Evolutionary conservation across 2,113 vertebrate species (phyloP), one percentile per base, ranked within the genome.

Genomic region (Noturus placidus): DNA sequence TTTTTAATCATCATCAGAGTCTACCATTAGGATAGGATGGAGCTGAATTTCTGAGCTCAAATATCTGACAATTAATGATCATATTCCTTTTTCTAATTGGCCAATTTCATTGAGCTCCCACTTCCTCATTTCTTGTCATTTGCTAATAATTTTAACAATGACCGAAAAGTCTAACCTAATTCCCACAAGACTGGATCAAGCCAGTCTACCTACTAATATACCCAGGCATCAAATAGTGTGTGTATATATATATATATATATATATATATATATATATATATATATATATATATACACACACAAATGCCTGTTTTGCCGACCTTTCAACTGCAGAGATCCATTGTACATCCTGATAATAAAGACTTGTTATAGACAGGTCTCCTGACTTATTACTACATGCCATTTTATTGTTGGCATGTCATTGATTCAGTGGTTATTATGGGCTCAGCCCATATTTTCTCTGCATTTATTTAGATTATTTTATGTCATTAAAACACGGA

Each of bases 91-190:
- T 54, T 84, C 69, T 65, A 50, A 87, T 90, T 85, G 88, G 74
- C 4, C 87, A 88, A 88, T 89, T 82, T 87, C 56, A 33, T 30
- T 54, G 50, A 38, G 84, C 90, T 89, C 88, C 90, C 77, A 82
- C 85, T 69, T 87, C 86, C 67, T 67, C 91, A 90, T 89, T 93
- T 95, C 93, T 93, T 93, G 90, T 90, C 91, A 91, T 90, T 92
- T 92, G 93, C 84, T 70, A 54, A 35, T 52, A 79, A 85, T 46
- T 54, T 76, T 76, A 88, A 95, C 94, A 95, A 95, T 94, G 88
- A 89, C 92, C 94, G 95, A 94, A 95, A 94, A 88, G 81, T 91
- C 69, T 91, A 92, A 93, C 90, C 86, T 84, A 90, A 91, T 82
- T 77, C 46, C 56, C 46, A 74, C 79, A 77, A 89, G 54, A 69